Percentiles rank a stretch among this genome's conserved stretches.
These are phyloP conservation scores for Drosophila ambigua DNA, from an alignment of 1,140 invertebrate genomes.

Conservation along the genomic window DNA sequence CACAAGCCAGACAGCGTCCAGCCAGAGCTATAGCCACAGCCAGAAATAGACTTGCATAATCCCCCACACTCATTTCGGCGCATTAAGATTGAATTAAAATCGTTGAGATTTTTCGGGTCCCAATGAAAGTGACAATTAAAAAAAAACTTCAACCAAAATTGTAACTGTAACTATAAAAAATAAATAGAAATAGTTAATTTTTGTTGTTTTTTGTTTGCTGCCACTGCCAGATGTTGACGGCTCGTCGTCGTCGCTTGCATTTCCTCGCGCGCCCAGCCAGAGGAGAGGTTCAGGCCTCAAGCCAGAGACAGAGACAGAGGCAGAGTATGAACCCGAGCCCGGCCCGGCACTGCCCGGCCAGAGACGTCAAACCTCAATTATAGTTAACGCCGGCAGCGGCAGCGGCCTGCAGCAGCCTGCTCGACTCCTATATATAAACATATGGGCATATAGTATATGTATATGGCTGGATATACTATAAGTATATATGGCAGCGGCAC, in stretches of 20 bases:
- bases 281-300: constrained; percentile 42
- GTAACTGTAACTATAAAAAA: constrained; percentile 24
- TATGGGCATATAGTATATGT: constrained; percentile 36
- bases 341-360: constrained; percentile 25
- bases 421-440: constrained; percentile 39
- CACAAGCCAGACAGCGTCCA: constrained; percentile 2
- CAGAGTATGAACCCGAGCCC: constrained; percentile 16
- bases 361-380: constrained; percentile 69
- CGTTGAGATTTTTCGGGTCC: constrained; percentile 70
- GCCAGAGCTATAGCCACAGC: background rate
- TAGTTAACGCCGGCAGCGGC: constrained; percentile 58
- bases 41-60: constrained; percentile 55
- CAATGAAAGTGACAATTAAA: constrained; percentile 80
- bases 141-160: constrained; percentile 28
- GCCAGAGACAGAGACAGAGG: constrained; percentile 40
- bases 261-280: constrained; percentile 45
- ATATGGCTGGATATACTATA: constrained; percentile 13
- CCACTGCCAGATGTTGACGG: constrained; percentile 20
- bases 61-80: constrained; percentile 59
- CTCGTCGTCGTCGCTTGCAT: constrained; percentile 48
- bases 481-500: constrained; percentile 57
- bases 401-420: constrained; percentile 43
- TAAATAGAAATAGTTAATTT: constrained; percentile 12
- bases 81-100: constrained; percentile 80
- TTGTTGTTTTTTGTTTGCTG: constrained; percentile 23